Conservation (phyloP, 2,113 vertebrate species). For the Dipodomys ordii region DNA sequence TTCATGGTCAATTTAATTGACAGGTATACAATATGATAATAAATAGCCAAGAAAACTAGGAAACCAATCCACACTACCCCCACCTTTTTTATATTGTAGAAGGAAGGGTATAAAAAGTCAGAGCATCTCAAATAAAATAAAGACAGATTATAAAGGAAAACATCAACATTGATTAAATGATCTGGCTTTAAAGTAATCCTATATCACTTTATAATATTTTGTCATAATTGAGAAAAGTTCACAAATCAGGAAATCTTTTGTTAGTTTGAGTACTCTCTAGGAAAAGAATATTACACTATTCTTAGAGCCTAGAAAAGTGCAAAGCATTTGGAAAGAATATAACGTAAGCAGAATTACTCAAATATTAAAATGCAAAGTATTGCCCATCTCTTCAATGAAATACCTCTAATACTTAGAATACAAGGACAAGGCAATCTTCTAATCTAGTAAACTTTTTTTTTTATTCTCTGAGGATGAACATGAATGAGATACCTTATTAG, state of each 20-base stretch:
- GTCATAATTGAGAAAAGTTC: slow-evolving; percentile 3
- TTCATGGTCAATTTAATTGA: slow-evolving; percentile 68
- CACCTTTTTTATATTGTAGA: not conserved
- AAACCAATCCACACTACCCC: slow-evolving; percentile 18
- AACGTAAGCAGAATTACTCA: not conserved
- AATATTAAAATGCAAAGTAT: not conserved
- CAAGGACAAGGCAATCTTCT: not conserved
- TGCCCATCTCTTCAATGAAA: not conserved
- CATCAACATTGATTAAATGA: slow-evolving; percentile 21
- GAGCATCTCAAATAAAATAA: slow-evolving; percentile 52
- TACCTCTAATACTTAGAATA: not conserved
- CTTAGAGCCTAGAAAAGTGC: not conserved
- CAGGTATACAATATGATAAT: slow-evolving; percentile 36
- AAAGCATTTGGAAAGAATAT: not conserved
- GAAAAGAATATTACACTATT: not conserved
- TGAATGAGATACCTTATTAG: not conserved
- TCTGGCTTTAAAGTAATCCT: slow-evolving; percentile 45
- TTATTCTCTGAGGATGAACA: not conserved
- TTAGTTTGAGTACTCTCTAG: not conserved
- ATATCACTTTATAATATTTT: not conserved
- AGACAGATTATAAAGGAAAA: not conserved
- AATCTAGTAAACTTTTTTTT: not conserved
- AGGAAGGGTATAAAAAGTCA: not conserved
- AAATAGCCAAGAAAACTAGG: slow-evolving; percentile 22
- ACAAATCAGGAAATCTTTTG: slow-evolving; percentile 56